phyloP scores from a whole-genome alignment of 2,888 invertebrate genomes.

The Escarpia spicata region DNA sequence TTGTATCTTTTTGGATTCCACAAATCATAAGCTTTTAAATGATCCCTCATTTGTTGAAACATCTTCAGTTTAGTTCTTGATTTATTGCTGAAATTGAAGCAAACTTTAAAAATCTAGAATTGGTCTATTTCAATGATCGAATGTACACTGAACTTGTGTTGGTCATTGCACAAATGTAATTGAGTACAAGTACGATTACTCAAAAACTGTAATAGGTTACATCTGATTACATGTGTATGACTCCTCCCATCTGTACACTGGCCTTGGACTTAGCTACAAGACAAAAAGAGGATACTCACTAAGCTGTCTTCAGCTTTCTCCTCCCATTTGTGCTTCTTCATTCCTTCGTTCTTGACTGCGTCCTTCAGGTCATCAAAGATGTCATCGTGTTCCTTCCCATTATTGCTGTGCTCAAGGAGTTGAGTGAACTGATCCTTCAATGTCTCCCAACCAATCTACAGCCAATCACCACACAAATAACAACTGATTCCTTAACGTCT shows the following conservation, averaged over 20 bases:
- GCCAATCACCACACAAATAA: not conserved
- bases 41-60: too few species aligned
- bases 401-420: conserved; percentile 69
- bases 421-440: conserved; percentile 72
- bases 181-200: too few species aligned
- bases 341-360: conserved; percentile 87
- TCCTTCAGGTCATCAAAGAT: conserved; percentile 90
- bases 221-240: too few species aligned
- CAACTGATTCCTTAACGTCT: not conserved
- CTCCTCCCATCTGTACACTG: not conserved
- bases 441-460: conserved; percentile 82
- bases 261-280: not conserved
- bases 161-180: too few species aligned
- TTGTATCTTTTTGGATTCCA: too few species aligned
- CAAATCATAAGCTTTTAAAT: too few species aligned
- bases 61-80: too few species aligned
- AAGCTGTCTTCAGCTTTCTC: conserved; percentile 75
- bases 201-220: too few species aligned
- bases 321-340: conserved; percentile 92
- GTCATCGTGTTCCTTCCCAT: conserved; percentile 79
- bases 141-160: too few species aligned
- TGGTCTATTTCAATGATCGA: too few species aligned
- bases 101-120: too few species aligned
- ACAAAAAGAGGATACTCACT: conserved; percentile 67
- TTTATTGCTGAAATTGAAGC: too few species aligned